phyloP scores from a whole-genome alignment of 2,888 invertebrate genomes.

The Sicus ferrugineus region DNA sequence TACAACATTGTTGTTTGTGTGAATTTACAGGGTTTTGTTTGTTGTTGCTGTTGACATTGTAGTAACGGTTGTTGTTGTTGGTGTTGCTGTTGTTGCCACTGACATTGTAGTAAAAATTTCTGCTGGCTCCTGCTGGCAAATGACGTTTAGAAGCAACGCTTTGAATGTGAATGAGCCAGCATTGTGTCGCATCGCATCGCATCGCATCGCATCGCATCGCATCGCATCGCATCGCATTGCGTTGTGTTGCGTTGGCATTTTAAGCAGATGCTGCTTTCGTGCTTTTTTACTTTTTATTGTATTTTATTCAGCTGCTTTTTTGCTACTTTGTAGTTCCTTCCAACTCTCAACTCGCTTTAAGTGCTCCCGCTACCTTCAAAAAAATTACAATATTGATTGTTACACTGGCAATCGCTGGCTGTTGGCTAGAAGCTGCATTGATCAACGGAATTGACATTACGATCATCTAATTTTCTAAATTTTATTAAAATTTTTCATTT shows the following conservation, averaged over 20 bases:
- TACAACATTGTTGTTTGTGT: not conserved
- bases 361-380: not conserved
- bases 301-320: too few species aligned
- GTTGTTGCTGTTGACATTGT: not conserved
- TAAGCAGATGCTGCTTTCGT: not conserved
- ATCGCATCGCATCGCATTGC: not conserved
- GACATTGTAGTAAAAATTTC: slow-evolving; percentile 32
- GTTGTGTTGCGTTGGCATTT: slow-evolving; percentile 20
- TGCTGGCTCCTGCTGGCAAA: slow-evolving; percentile 21
- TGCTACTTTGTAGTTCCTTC: too few species aligned
- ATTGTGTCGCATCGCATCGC: not conserved
- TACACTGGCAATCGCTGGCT: too few species aligned
- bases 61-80: not conserved
- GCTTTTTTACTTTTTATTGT: too few species aligned
- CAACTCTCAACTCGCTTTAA: too few species aligned
- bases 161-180: slow-evolving; percentile 29
- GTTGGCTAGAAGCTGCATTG: too few species aligned
- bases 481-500: too few species aligned
- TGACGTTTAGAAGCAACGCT: slow-evolving; percentile 24
- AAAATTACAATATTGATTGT: too few species aligned
- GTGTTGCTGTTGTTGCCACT: slow-evolving; percentile 17
- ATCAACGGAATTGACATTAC: too few species aligned
- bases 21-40: not conserved
- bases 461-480: too few species aligned
- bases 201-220: not conserved